phyloP scores from a whole-genome alignment of 30 jellyfish, hydroid and myxozoan genomes.

The Aurelia aurita region DNA sequence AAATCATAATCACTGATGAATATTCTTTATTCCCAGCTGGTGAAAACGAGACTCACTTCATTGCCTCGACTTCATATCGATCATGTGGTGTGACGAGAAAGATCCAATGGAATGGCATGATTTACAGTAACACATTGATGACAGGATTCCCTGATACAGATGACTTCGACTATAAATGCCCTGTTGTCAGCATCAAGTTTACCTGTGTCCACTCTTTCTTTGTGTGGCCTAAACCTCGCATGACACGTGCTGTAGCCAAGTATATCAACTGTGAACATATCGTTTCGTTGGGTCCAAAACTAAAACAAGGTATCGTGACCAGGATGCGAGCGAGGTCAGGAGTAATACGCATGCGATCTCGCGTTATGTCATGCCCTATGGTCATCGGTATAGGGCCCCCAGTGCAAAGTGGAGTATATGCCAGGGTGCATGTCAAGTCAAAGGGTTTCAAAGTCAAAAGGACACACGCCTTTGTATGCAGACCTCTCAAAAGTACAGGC shows the following conservation, averaged over 20 bases:
- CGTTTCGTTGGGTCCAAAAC: slow-evolving; percentile 66
- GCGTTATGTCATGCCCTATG: slow-evolving; percentile 74
- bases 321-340: slow-evolving; percentile 43
- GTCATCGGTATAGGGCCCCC: slow-evolving; percentile 80
- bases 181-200: slow-evolving; percentile 71
- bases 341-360: slow-evolving; percentile 51
- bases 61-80: slow-evolving; percentile 53
- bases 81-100: slow-evolving; percentile 60
- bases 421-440: slow-evolving; percentile 46
- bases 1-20: too few species aligned
- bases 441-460: slow-evolving; percentile 48
- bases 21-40: slow-evolving; percentile 35
- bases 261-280: slow-evolving; percentile 70
- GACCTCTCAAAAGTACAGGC: slow-evolving; percentile 48
- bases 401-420: slow-evolving; percentile 46
- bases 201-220: slow-evolving; percentile 53
- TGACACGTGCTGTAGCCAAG: slow-evolving; percentile 55
- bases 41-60: slow-evolving; percentile 64
- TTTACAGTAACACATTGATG: slow-evolving; percentile 59
- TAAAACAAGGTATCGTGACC: slow-evolving; percentile 54
- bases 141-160: slow-evolving; percentile 58
- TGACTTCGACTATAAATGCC: slow-evolving; percentile 56
- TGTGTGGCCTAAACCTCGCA: slow-evolving; percentile 44
- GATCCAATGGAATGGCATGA: slow-evolving; percentile 60
- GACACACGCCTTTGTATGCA: slow-evolving; percentile 53